Base-by-base conservation (phyloP, 2,888 invertebrate species). In the Torymus auratus region DNA sequence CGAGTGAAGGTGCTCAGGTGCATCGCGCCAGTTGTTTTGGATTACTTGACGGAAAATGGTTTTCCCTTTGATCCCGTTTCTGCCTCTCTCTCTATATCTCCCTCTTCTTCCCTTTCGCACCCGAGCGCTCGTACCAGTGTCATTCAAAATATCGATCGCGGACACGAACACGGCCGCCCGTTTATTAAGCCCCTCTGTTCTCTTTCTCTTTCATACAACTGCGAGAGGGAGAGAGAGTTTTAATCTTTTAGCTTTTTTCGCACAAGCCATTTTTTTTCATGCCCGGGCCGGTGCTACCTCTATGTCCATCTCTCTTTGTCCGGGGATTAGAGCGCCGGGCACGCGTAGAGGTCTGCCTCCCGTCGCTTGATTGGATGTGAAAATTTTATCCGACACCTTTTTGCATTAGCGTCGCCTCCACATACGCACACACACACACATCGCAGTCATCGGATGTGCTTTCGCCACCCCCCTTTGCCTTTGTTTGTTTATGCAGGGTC, bases 121-220 rank as follows among this genome's bases (percentile, higher is more conserved):
- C 52, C 58, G 67, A 50, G n/a, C n/a, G 67, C 75, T 68, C 5
- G 28, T 52, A 23, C 60, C 75, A 75, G 67, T 68, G 75, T 68
- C 75, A 75, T 75, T 75, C 67, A 53, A 53, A 58, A 60, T 75
- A 75, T 75, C 75, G 75, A 75, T 75, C 68, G 68, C 68, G 68
- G 3, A 28, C 64, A 11, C 23, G 12, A 61, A 7, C 28, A 12
- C 5, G 52, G 65, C 17, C 72, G 41, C 67, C 28, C 75, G 60
- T 60, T 68, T 68, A 68, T 75, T 67, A 60, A 68, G 28, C 41
- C 60, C 5, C 20, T 53, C 20, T 20, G 41, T 41, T 4, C 28
- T 52, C 53, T 11, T 58, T 15, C 58, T 41, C 69, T 70, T 70
- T 69, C 56, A 69, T 15, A 14, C 56, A 15, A 41, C 20, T 15